Evolutionary conservation across 2,113 vertebrate genomes (phyloP).

Genomic region (Lasiurus borealis): DNA sequence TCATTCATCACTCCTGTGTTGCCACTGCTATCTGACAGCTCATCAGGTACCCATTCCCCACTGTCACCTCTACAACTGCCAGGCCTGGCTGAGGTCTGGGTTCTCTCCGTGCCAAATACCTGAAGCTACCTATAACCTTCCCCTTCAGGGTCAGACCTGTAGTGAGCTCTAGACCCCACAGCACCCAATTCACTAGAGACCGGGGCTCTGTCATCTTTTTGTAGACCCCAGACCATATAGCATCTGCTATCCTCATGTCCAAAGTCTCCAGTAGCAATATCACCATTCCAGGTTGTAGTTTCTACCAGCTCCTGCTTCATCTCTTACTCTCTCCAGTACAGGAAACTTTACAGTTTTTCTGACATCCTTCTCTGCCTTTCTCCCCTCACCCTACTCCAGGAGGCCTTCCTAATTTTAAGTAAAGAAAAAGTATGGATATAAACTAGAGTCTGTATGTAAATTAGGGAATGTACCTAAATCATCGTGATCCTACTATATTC

Average conservation of each 20-base stretch:
- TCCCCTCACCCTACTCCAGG: not conserved
- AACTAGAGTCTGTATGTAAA: not conserved
- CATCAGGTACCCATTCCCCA: not conserved
- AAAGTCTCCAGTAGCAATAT: conserved; percentile 1
- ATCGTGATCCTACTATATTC: not conserved
- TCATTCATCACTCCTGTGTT: not conserved
- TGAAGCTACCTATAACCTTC: not conserved
- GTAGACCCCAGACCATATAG: not conserved
- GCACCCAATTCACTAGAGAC: not conserved
- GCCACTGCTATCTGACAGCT: conserved; percentile 4
- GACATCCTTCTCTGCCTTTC: conserved; percentile 13
- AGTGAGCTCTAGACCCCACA: not conserved
- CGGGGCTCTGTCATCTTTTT: not conserved
- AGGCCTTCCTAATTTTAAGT: conserved; percentile 35
- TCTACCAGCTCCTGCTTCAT: not conserved
- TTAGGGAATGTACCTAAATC: not conserved
- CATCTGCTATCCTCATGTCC: not conserved
- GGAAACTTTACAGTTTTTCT: not conserved
- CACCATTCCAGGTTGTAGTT: not conserved
- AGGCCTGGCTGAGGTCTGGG: not conserved
- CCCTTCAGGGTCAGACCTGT: not conserved
- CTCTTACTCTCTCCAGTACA: not conserved
- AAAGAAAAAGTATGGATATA: conserved; percentile 32
- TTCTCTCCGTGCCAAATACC: not conserved
- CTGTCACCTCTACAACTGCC: not conserved